These are phyloP conservation scores for Pherbina coryleti DNA, from an alignment of 2,888 invertebrate genomes.

Conservation along the genomic window DNA sequence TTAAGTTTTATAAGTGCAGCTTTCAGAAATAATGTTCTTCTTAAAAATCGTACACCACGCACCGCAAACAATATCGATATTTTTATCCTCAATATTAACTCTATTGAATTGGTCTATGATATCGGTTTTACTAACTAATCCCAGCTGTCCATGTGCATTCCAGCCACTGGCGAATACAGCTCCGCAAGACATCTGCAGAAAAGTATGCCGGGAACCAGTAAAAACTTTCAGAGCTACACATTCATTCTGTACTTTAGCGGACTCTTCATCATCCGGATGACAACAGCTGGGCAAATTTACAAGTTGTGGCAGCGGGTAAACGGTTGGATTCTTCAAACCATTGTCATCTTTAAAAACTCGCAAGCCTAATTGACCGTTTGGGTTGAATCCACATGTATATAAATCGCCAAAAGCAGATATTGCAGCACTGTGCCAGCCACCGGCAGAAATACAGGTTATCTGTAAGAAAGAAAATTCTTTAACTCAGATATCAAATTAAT, in stretches of 20 bases:
- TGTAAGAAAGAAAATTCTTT: conserved; percentile 43
- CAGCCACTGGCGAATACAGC: conserved; percentile 82
- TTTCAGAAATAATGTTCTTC: neutral
- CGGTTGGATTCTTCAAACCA: conserved; percentile 55
- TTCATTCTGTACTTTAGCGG: conserved; percentile 50
- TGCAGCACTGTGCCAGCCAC: conserved; percentile 90
- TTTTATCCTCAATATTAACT: conserved; percentile 56
- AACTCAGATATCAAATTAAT: neutral
- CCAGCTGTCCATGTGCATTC: conserved; percentile 87
- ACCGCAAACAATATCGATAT: conserved; percentile 68
- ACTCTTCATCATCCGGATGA: conserved; percentile 20
- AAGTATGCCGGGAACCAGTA: conserved; percentile 84
- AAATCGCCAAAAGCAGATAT: conserved; percentile 84
- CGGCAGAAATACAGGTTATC: conserved; percentile 79
- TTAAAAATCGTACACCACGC: conserved; percentile 70
- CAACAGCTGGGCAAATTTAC: conserved; percentile 60
- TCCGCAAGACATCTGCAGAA: conserved; percentile 77
- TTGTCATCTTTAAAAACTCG: conserved; percentile 61
- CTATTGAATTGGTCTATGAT: conserved; percentile 58
- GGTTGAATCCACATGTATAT: conserved; percentile 94
- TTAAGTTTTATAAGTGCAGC: too few species aligned
- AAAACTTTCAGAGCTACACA: conserved; percentile 72
- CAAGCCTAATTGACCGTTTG: conserved; percentile 86
- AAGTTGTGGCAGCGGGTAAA: conserved; percentile 66
- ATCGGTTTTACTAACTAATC: conserved; percentile 47